Conservation (phyloP, 2,888 invertebrate species). For the Macaria liturata region DNA sequence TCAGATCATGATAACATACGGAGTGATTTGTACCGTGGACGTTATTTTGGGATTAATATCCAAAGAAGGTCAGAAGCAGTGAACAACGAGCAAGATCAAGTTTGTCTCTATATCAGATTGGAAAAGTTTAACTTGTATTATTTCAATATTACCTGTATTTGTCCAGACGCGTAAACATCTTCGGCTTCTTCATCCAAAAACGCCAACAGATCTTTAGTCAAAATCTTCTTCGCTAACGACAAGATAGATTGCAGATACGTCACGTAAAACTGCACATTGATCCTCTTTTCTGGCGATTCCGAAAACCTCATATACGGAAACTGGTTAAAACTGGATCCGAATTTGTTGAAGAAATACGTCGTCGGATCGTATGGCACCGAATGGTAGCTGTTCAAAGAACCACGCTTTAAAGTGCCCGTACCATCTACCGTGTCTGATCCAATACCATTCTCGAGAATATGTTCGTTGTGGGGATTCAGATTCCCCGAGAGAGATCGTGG, state of each 20-base stretch:
- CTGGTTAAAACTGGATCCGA: constrained; percentile 96
- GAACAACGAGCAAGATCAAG: too few relatives aligned
- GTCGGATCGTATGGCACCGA: constrained; percentile 91
- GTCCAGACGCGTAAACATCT: constrained; percentile 89
- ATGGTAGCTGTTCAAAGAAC: constrained; percentile 82
- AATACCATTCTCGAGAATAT: constrained; percentile 65
- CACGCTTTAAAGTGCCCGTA: constrained; percentile 62
- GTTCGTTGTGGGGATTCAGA: constrained; percentile 85
- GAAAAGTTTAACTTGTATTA: too few relatives aligned
- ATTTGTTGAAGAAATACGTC: constrained; percentile 94
- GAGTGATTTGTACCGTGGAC: too few relatives aligned
- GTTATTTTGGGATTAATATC: too few relatives aligned
- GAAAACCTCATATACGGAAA: constrained; percentile 92
- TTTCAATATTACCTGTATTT: constrained; percentile 76
- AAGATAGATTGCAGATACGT: constrained; percentile 92
- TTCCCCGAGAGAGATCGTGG: constrained; percentile 95
- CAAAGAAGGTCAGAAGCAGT: too few relatives aligned
- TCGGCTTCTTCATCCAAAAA: constrained; percentile 93
- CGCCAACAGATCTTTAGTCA: constrained; percentile 91
- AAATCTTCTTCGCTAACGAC: constrained; percentile 90
- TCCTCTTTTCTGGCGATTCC: constrained; percentile 87
- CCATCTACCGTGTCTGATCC: constrained; percentile 65
- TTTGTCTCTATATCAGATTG: too few relatives aligned
- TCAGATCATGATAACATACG: too few relatives aligned
- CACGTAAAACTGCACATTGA: constrained; percentile 87